Base-by-base conservation (phyloP, 2,797 vertebrate genomes). In the Poeciliopsis infans region DNA sequence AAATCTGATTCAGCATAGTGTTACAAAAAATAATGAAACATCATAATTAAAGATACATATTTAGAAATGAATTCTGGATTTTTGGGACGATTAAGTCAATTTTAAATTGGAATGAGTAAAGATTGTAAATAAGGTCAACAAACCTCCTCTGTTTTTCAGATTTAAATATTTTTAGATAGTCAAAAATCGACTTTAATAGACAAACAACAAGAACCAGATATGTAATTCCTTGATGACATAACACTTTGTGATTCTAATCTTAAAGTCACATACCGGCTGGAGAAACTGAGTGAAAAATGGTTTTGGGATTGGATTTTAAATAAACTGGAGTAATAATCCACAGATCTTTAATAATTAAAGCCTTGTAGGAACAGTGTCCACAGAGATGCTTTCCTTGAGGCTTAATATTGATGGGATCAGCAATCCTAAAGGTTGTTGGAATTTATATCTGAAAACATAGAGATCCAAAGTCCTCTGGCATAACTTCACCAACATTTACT, bases 21-120 rank as follows among this genome's bases (percentile, higher is more conserved):
- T 59, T 85, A 31, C 72, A 89, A 85, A 79, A 85, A 91, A 88
- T 33, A 46, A 39, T 71, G 18, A 83, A 76, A 73, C 43, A 70
- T 53, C 53, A 77, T 45, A 72, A 55, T 10, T 87, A 36, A 92
- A 91, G 83, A 77, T 86, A 76, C 15, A 83, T 81, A 25, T 84
- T 76, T n/a, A 28, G 25, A 72, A 81, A 83, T 83, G 83, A 81
- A 90, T 84, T 80, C 76, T 41, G 20, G 85, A 89, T 84, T 80
- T 78, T 31, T 15, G 86, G 79, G 39, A 41, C 8, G 76, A 79
- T 77, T 16, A 72, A 43, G 72, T 43, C 39, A 20, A 33, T 74
- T 79, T 85, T 85, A 36, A 76, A 53, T 18, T 55, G 36, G 5
- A 20, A 68, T 28, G 28, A 74, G 68, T 18, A 16, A 77, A 81